A percentile compares a stretch with the other conserved stretches of the same genome.
phyloP scores from a whole-genome alignment of 2,888 invertebrate genomes.

The Zelleria hepariella region DNA sequence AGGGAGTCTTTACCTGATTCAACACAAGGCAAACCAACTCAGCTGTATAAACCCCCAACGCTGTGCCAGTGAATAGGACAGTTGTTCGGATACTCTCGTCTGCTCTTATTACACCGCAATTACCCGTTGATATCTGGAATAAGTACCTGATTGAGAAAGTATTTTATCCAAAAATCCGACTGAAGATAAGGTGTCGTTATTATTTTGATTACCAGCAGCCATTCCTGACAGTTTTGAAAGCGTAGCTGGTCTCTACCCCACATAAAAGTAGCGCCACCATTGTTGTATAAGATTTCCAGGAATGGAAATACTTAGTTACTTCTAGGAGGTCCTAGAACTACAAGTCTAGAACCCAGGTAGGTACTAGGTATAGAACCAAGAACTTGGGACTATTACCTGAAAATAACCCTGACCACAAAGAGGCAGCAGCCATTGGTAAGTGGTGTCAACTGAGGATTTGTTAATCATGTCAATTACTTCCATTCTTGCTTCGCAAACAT shows the following conservation, averaged over 20 bases:
- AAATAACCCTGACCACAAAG: conserved; percentile 48
- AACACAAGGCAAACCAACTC: conserved; percentile 57
- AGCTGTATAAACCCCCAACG: conserved; percentile 49
- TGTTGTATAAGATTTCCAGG: too few species aligned
- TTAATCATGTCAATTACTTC: conserved; percentile 45
- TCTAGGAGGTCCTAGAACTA: too few species aligned
- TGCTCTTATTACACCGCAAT: conserved; percentile 57
- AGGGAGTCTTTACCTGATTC: conserved; percentile 42
- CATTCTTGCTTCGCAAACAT: conserved; percentile 40
- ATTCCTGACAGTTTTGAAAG: too few species aligned
- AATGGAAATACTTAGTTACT: too few species aligned
- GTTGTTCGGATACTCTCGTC: conserved; percentile 47
- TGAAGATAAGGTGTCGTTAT: too few species aligned
- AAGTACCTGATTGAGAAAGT: neutral
- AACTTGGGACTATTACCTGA: conserved; percentile 34
- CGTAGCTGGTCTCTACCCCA: too few species aligned
- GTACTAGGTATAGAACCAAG: neutral
- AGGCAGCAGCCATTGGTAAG: conserved; percentile 62
- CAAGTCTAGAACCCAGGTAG: too few species aligned
- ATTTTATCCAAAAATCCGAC: too few species aligned
- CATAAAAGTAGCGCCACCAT: too few species aligned
- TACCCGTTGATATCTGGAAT: conserved; percentile 50
- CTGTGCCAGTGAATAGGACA: conserved; percentile 44
- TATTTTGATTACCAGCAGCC: too few species aligned
- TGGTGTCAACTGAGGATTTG: conserved; percentile 47